A percentile compares a stretch with the other conserved stretches of the same genome.
Conservation (phyloP, 2,888 invertebrate genomes). For the Hyposoter didymator region DNA sequence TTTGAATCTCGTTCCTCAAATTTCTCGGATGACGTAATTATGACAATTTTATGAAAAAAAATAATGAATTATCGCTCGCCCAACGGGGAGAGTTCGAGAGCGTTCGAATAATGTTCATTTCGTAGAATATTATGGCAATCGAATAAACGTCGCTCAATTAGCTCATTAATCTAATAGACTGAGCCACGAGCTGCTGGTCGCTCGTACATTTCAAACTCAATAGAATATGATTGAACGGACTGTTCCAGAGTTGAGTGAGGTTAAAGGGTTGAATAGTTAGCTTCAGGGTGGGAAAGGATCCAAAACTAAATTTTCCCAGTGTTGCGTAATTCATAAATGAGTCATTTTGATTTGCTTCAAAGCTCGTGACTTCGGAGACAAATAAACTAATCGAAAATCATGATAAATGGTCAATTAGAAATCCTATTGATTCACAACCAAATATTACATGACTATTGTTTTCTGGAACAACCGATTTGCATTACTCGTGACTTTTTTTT, state of each 20-base stretch:
- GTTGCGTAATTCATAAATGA: constrained; percentile 64
- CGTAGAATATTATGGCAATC: constrained; percentile 55
- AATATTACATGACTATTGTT: background rate
- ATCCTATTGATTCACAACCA: background rate
- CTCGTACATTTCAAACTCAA: constrained; percentile 49
- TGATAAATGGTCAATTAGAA: constrained; percentile 15
- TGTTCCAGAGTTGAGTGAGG: constrained; percentile 11
- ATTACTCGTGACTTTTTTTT: no score
- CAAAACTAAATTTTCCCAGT: constrained; percentile 66
- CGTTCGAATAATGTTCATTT: constrained; percentile 21
- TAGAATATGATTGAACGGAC: constrained; percentile 44
- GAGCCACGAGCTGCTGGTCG: constrained; percentile 20
- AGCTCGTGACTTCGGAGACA: constrained; percentile 10
- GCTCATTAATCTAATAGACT: constrained; percentile 56
- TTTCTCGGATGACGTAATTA: background rate
- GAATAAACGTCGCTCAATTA: constrained; percentile 59
- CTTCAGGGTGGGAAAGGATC: constrained; percentile 30
- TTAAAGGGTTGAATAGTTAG: constrained; percentile 28
- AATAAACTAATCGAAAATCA: constrained; percentile 30
- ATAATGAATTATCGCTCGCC: background rate
- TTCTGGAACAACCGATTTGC: no score
- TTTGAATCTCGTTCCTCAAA: background rate
- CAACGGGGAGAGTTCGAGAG: background rate
- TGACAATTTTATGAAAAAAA: constrained; percentile 3
- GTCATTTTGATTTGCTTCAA: constrained; percentile 36